Percentiles rank a stretch among this genome's conserved stretches.
Evolutionary conservation across 2,113 vertebrate genomes (phyloP).

Genomic region (Daubentonia madagascariensis): DNA sequence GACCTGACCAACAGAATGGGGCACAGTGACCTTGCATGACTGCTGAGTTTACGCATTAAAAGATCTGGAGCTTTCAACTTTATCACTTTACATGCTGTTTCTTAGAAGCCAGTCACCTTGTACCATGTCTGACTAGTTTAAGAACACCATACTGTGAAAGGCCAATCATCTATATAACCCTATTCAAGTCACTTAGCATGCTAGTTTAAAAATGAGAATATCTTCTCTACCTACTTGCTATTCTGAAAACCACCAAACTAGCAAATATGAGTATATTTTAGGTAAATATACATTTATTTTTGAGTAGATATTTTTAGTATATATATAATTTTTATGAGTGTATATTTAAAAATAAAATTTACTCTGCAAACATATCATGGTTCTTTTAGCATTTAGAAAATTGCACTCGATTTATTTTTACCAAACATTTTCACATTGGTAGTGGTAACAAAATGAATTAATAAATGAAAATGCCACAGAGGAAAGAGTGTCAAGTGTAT

Average conservation of each 20-base stretch:
- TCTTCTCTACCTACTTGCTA: neutral
- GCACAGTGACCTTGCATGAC: neutral
- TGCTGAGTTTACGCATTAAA: neutral
- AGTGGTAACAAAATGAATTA: neutral
- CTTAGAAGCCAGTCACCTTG: neutral
- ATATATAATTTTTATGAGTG: neutral
- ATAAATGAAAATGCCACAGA: neutral
- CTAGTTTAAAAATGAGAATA: neutral
- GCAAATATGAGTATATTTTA: neutral
- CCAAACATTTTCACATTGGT: neutral
- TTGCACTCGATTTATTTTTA: neutral
- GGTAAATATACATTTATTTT: neutral
- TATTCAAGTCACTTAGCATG: neutral
- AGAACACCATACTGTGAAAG: neutral
- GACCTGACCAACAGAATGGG: neutral
- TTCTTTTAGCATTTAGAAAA: neutral
- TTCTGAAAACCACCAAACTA: neutral
- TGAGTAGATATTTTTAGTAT: neutral
- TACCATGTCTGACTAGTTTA: neutral
- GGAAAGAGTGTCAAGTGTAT: neutral
- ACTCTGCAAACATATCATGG: neutral
- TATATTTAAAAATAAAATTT: neutral
- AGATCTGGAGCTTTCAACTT: neutral
- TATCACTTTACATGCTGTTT: neutral
- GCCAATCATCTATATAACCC: fast-evolving